Base-by-base conservation (phyloP, 2,797 vertebrate genomes). In the Argyrosomus regius region DNA sequence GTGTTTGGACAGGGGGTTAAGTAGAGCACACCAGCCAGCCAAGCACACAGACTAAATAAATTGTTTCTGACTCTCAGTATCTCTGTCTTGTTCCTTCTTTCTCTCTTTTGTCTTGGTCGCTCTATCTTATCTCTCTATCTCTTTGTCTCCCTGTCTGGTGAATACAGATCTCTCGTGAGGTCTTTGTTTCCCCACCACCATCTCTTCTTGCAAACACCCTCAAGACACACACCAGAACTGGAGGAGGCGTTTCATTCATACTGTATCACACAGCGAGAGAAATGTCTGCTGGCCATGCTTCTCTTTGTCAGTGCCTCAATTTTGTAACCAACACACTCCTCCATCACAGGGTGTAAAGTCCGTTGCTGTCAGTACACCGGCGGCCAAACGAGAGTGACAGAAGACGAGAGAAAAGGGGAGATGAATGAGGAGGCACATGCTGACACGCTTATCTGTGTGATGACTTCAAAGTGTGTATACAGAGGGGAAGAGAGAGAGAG, bases 401-500 rank as follows among this genome's bases (percentile, higher is more conserved):
- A 81, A 26, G 73, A 80, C 22, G 22, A 12, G 66, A 72, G 65
- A 49, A 18, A 58, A 62, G 65, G 68, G 61, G 46, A 73, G 71
- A 72, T 39, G 74, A 68, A 58, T 56, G 68, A 77, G 64, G 46
- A 60, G 60, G 79, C 72, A 65, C 89, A 89, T 79, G 87, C 90
- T 88, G 89, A 91, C 88, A 88, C 57, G 48, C 85, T 93, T 91
- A 92, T 92, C 88, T 82, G 74, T 79, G 80, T 71, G 83, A 88
- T 86, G 91, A 84, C 91, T 93, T 93, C 89, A 91, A 93, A 92
- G 90, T 84, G 85, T 87, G 83, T 84, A 70, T 66, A 78, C 61
- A 81, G 65, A 65, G 52, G 35, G 35, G 80, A 62, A 65, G 52
- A 24, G 85, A 78, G 79, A 75, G 75, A 68, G 76, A 70, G 87